A percentile compares a stretch with the other conserved stretches of the same genome.
These are phyloP conservation scores for Aptenodytes patagonicus DNA, from an alignment of 2,113 vertebrate species.

Conservation along the genomic window DNA sequence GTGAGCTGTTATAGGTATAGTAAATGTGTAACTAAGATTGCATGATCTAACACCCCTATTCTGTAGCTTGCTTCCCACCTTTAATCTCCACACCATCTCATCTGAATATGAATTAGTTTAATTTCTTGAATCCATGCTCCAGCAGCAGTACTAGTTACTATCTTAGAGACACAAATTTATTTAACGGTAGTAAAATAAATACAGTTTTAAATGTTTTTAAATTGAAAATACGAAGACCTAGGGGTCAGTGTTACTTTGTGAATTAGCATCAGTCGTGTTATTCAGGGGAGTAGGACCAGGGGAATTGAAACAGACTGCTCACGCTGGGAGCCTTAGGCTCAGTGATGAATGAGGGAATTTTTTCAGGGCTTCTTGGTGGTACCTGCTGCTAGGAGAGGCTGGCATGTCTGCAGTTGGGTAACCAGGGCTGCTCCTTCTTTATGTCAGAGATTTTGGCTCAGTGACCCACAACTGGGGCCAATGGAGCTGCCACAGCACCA, in stretches of 20 bases:
- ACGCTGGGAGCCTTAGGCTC: not conserved
- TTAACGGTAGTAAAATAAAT: not conserved
- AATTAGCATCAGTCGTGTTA: not conserved
- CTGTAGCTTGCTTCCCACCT: not conserved
- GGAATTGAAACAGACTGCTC: not conserved
- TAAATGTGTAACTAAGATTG: slow-evolving; percentile 38
- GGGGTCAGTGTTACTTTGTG: not conserved
- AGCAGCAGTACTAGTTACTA: not conserved
- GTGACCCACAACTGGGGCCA: not conserved
- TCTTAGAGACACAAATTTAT: not conserved
- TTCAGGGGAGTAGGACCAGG: not conserved
- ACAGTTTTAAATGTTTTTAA: not conserved
- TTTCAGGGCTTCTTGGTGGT: not conserved
- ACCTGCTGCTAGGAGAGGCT: not conserved
- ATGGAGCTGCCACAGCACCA: not conserved
- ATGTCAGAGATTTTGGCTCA: not conserved
- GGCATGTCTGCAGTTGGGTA: fast-evolving
- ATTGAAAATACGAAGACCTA: not conserved
- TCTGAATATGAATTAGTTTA: not conserved
- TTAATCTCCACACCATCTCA: not conserved
- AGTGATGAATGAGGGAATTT: not conserved
- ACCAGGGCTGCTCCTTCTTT: not conserved
- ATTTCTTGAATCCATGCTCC: not conserved
- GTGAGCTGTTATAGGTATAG: slow-evolving; percentile 18
- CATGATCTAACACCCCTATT: not conserved